Conservation (phyloP, 1,140 invertebrate species). For the Leptestheria dahalacensis region DNA sequence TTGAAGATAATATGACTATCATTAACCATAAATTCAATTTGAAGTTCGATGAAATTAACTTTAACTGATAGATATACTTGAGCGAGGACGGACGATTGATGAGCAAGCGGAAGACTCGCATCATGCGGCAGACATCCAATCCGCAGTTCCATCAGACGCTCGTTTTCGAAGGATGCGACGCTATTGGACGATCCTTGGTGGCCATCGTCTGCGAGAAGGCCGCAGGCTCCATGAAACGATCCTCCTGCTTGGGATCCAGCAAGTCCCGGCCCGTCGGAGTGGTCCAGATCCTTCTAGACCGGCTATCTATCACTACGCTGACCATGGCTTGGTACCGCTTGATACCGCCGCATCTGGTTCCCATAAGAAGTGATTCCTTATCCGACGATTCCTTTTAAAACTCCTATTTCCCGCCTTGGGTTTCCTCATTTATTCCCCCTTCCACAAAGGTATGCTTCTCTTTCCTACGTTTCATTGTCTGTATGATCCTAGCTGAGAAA, state of each 20-base stretch:
- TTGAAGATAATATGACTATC: background rate
- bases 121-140: conserved; percentile 56
- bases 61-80: conserved; percentile 38
- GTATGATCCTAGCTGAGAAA: background rate
- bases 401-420: background rate
- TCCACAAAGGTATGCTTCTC: background rate
- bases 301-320: conserved; percentile 54
- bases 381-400: background rate
- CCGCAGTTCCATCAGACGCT: conserved; percentile 75
- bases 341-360: conserved; percentile 57
- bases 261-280: conserved; percentile 76
- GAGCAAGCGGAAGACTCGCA: conserved; percentile 77
- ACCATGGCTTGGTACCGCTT: conserved; percentile 78
- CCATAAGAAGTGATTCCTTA: conserved; percentile 19
- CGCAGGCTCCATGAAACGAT: background rate
- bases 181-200: conserved; percentile 62
- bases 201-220: conserved; percentile 43
- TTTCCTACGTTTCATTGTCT: background rate
- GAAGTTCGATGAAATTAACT: background rate
- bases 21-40: too few species aligned
- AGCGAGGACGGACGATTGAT: conserved; percentile 70
- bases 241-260: conserved; percentile 28
- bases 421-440: background rate
- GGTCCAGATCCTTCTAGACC: conserved; percentile 63
- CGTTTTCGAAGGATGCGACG: conserved; percentile 68